Base-by-base conservation (phyloP, 2,888 invertebrate genomes). In the Synanthedon andrenaeformis region DNA sequence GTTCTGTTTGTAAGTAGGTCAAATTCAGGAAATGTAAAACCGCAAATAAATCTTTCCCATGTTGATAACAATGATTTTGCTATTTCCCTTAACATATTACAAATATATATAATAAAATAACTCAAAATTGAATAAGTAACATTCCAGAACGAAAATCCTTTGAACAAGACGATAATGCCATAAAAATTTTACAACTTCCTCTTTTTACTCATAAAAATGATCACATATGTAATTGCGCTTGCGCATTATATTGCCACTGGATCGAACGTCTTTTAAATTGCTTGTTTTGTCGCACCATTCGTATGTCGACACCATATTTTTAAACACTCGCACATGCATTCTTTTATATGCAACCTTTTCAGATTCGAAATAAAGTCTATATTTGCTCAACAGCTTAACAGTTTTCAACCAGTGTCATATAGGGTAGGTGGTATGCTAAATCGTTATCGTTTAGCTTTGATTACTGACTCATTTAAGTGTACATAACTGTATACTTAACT, bases 11-110 rank as follows among this genome's bases (percentile, higher is more conserved):
- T 61, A 64, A 74, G 68, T 74, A 62, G 79, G 81, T 78, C 82
- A 76, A 62, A 70, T 66, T 74, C 78, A 79, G 84, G 84, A 85
- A 82, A 41, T 49, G 72, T 74, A 67, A 73, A 82, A 80, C 84
- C 85, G 75, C 84, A 81, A 79, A 72, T 59, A 59, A 62, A 58
- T 63, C 71, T 75, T 74, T 72, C 67, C 68, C 67, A 72, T 67
- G 14, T 19, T 19, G 45, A 14, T 45, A 45, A 45, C 13, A 13
- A 45, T 3, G 10, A n/a, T 45, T 23, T 23, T 23, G 5, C 5
- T 23, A 23, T 23, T 23, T 23, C 23, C 23, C 1, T 23, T 23
- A 23, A 23, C 1, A 23, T 6, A 14, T 45, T 14, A 14, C 8
- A 12, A 14, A n/a, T n/a, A n/a, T n/a, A 2, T n/a, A 45, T 45